phyloP scores from a whole-genome alignment of 2,888 invertebrate genomes.

The Drosophila mimica region DNA sequence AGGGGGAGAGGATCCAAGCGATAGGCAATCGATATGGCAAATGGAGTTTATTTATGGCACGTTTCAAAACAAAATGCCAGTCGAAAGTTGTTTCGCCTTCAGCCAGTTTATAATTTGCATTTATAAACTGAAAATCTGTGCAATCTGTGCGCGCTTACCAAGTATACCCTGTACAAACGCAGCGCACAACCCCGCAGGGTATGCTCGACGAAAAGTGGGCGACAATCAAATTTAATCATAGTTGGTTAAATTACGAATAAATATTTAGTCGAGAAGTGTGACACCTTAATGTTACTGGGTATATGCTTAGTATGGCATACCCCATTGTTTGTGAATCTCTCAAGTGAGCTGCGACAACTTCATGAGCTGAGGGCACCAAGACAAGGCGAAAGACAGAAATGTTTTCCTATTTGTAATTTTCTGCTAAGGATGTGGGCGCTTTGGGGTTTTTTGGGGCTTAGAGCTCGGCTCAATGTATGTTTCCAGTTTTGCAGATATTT shows the following conservation, averaged over 20 bases:
- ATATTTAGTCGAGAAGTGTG: background rate
- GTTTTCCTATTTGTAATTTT: conserved; percentile 42
- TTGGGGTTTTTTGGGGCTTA: background rate
- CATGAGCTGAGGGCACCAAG: conserved; percentile 20
- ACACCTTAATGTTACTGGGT: background rate
- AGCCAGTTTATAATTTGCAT: conserved; percentile 73
- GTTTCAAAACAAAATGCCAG: conserved; percentile 73
- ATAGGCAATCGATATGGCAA: conserved; percentile 63
- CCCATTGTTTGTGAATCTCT: conserved; percentile 48
- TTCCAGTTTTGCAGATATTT: conserved; percentile 25
- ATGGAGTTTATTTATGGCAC: conserved; percentile 74
- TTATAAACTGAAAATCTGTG: conserved; percentile 71
- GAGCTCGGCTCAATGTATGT: conserved; percentile 24
- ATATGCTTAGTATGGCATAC: background rate
- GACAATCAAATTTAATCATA: background rate
- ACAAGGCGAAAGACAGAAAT: conserved; percentile 28
- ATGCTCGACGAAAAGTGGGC: background rate
- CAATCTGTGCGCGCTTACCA: conserved; percentile 52
- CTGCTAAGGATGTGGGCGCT: conserved; percentile 31
- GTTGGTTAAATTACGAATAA: background rate
- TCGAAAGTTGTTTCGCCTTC: conserved; percentile 67
- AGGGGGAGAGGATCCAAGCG: conserved; percentile 8
- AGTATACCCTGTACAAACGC: conserved; percentile 9
- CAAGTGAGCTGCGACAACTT: conserved; percentile 55
- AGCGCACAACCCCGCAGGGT: background rate